These are phyloP conservation scores for Aegithalos caudatus DNA, from an alignment of 2,113 vertebrate genomes.

Conservation along the genomic window DNA sequence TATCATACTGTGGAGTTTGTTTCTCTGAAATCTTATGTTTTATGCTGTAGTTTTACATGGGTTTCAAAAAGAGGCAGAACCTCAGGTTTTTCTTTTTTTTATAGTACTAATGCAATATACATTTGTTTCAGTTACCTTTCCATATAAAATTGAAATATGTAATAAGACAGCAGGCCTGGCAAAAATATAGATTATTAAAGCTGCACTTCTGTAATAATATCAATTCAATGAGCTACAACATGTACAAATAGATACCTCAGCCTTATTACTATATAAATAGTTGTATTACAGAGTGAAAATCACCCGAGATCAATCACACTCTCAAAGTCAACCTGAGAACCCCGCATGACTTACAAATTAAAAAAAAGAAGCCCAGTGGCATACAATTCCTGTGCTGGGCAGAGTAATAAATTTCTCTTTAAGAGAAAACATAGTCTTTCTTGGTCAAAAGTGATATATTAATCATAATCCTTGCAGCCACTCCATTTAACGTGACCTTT, in stretches of 20 bases:
- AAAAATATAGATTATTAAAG: conserved; percentile 20
- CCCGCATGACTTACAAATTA: not conserved
- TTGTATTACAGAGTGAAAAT: not conserved
- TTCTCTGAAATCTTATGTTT: not conserved
- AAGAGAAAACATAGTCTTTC: not conserved
- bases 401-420: not conserved
- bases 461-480: not conserved
- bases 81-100: conserved; percentile 48
- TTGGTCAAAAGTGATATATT: not conserved
- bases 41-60: not conserved
- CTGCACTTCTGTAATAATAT: not conserved
- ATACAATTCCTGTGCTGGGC: not conserved
- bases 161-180: not conserved
- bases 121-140: conserved; percentile 28
- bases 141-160: conserved; percentile 10
- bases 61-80: not conserved
- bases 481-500: not conserved
- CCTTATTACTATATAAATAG: conserved; percentile 26
- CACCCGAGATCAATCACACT: no score
- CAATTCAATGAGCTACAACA: not conserved
- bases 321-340: not conserved
- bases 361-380: not conserved
- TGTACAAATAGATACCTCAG: not conserved
- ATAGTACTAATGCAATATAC: conserved; percentile 3
- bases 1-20: not conserved